Conservation (phyloP, 1,140 invertebrate species). For the Drosophila teissieri region DNA sequence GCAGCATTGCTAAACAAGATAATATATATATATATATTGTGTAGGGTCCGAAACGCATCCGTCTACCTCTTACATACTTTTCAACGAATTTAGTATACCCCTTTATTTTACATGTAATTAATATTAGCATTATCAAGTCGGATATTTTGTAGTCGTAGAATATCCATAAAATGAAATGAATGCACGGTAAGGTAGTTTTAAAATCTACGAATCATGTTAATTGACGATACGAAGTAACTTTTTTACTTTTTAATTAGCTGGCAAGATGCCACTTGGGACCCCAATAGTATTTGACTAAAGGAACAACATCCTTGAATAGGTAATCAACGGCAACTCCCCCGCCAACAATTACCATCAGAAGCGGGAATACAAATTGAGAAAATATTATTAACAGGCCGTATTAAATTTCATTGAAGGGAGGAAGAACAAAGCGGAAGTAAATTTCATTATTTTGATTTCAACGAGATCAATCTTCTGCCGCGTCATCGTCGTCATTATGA, state of each 20-base stretch:
- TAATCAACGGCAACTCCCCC: conserved; percentile 26
- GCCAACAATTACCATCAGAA: conserved; percentile 4
- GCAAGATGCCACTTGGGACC: no score
- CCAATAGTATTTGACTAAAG: background rate
- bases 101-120: no score
- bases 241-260: background rate
- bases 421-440: conserved; percentile 45
- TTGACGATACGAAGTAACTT: background rate
- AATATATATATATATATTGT: no score
- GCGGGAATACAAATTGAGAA: conserved; percentile 11
- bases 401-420: conserved; percentile 34
- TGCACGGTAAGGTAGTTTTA: no score
- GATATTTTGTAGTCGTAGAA: no score
- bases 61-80: no score
- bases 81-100: no score
- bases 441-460: conserved; percentile 62
- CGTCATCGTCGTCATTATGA: conserved; percentile 49
- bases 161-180: no score
- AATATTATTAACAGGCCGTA: conserved; percentile 31
- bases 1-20: no score
- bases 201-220: background rate
- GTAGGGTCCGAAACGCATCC: no score
- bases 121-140: no score
- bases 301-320: conserved; percentile 2
- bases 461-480: conserved; percentile 48